Conservation (phyloP, 2,113 vertebrate genomes). For the Bos taurus region DNA sequence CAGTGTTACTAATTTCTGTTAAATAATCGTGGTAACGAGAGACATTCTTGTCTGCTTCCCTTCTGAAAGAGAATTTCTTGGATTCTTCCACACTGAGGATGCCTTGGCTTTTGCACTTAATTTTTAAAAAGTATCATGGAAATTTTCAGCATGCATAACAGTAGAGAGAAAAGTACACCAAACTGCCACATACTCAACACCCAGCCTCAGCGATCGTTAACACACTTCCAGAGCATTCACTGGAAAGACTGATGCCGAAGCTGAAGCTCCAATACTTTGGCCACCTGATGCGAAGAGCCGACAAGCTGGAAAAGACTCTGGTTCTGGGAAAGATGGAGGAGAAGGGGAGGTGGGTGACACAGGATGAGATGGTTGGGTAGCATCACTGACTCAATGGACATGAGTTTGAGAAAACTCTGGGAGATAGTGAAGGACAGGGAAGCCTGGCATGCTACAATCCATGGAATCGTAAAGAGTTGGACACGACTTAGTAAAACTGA, state of each 20-base stretch:
- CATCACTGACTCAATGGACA: background rate
- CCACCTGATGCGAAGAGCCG: background rate
- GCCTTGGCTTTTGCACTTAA: background rate
- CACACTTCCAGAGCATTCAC: background rate
- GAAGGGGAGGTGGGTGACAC: background rate
- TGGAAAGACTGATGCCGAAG: background rate
- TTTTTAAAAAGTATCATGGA: background rate
- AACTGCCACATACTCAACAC: background rate
- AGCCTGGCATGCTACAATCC: background rate
- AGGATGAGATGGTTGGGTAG: background rate
- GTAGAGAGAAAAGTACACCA: background rate
- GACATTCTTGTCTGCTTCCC: background rate
- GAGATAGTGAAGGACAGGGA: background rate
- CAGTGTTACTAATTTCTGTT: background rate
- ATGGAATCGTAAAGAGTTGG: background rate
- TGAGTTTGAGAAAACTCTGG: background rate
- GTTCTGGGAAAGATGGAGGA: background rate
- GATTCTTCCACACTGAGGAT: background rate
- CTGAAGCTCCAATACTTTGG: background rate
- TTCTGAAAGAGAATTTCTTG: background rate
- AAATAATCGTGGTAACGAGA: background rate
- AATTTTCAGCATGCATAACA: background rate
- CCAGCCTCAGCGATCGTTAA: background rate
- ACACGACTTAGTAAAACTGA: background rate
- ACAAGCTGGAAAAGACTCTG: background rate